These are phyloP conservation scores for Cheilosia soror DNA, from an alignment of 2,888 invertebrate genomes.

Conservation along the genomic window DNA sequence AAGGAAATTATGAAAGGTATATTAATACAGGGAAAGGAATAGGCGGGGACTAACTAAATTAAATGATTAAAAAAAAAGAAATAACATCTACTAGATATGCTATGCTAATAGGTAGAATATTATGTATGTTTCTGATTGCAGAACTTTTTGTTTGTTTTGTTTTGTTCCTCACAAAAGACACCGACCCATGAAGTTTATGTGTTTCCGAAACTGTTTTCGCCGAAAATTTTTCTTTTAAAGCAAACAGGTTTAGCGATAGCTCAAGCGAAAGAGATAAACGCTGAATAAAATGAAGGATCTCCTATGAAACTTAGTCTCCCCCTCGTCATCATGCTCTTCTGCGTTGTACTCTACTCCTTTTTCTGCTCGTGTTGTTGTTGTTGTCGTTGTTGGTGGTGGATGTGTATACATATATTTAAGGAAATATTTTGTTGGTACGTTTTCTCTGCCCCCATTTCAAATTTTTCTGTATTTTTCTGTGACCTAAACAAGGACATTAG, in stretches of 20 bases:
- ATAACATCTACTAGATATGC: slow-evolving; percentile 59
- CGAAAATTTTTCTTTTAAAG: slow-evolving; percentile 59
- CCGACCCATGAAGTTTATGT: slow-evolving; percentile 52
- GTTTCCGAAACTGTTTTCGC: slow-evolving; percentile 51
- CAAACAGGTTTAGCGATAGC: slow-evolving; percentile 64
- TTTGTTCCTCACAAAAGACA: slow-evolving; percentile 51
- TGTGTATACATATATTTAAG: background rate
- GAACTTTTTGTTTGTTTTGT: slow-evolving; percentile 29
- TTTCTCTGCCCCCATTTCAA: slow-evolving; percentile 10
- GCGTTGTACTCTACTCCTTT: slow-evolving; percentile 30
- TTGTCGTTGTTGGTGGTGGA: slow-evolving; percentile 9
- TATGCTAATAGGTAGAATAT: slow-evolving; percentile 52
- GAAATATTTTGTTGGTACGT: slow-evolving; percentile 4
- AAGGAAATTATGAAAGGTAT: no score
- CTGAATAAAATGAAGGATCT: slow-evolving; percentile 48
- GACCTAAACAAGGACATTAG: slow-evolving; percentile 37
- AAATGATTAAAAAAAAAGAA: slow-evolving; percentile 18
- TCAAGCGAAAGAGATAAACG: slow-evolving; percentile 43
- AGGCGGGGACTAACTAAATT: slow-evolving; percentile 22
- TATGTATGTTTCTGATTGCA: slow-evolving; percentile 44
- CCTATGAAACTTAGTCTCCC: slow-evolving; percentile 25
- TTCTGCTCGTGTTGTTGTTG: slow-evolving; percentile 15
- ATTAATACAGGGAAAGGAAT: background rate
- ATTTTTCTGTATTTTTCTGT: slow-evolving; percentile 7
- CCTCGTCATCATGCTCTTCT: slow-evolving; percentile 30